Base-by-base conservation (phyloP, 2,888 invertebrate species). In the Eupeodes luniger region DNA sequence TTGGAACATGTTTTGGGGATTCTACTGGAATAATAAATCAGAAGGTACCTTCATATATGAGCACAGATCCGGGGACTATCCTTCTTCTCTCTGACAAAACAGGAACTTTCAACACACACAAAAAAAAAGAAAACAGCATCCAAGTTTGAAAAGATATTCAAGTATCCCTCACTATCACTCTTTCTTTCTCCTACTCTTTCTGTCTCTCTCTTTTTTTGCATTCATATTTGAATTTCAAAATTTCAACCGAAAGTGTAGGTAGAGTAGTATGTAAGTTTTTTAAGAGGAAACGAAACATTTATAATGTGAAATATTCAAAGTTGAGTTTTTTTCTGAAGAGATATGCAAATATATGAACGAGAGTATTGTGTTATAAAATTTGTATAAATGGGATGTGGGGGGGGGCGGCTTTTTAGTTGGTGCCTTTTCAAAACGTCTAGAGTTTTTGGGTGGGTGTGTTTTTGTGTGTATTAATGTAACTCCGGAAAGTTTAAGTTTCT, bases 261-360 rank as follows among this genome's bases (percentile, higher is more conserved):
- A 51, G 77, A 72, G 51, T 53, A n/a, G 61, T 36, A 40, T 40
- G 40, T 12, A 6, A 12, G 19, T 11, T 9, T 14, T 7, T 47
- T 64, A 47, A 64, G 64, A 66, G 66, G 27, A 27, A 66, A 66
- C 66, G 47, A 55, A 72, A 57, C 59, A 59, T 59, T 59, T 72
- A 72, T 72, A 72, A 72, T 72, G 72, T 47, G 59, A 75, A 66
- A 53, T 62, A 72, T 66, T 61, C 74, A 53, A 61, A 69, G 40
- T 57, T 34, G 64, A 85, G 69, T 69, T 87, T 83, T 27, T 80
- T 81, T 40, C 49, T 84, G 49, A 34, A 88, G 88, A 75, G 81
- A 81, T 85, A 85, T 88, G 85, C 85, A 88, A 88, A 88, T 88
- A 88, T 85, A 88, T 81, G 78, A 77, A 70, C 62, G 76, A 14